phyloP scores from a whole-genome alignment of 2,797 vertebrate genomes.

The Falco naumanni region DNA sequence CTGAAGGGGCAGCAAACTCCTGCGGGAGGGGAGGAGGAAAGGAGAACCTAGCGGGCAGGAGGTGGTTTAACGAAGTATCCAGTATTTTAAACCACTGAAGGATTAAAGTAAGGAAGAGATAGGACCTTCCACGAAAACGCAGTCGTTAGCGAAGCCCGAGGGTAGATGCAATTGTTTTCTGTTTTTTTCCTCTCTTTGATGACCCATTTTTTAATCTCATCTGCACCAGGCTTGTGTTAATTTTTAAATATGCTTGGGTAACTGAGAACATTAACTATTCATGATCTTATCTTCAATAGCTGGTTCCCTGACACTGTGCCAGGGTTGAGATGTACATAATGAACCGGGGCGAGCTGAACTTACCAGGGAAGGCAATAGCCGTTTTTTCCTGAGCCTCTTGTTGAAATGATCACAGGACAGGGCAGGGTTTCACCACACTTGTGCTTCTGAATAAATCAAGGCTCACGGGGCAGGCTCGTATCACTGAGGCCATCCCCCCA shows the following conservation, averaged over 20 bases:
- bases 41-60: background rate
- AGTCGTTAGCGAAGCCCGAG: conserved; percentile 20
- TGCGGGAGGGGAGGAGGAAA: background rate
- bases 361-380: background rate
- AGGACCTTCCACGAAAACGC: background rate
- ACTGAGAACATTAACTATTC: conserved; percentile 61
- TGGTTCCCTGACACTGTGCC: background rate
- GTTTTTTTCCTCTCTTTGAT: conserved; percentile 25
- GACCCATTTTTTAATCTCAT: conserved; percentile 60
- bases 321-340: background rate
- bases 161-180: conserved; percentile 59
- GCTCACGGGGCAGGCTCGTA: background rate
- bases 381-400: conserved; percentile 58
- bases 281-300: conserved; percentile 48
- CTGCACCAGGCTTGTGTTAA: conserved; percentile 53
- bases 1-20: background rate
- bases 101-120: conserved; percentile 14
- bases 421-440: background rate
- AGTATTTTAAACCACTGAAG: background rate
- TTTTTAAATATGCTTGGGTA: conserved; percentile 67
- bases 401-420: background rate
- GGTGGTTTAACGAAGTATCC: background rate
- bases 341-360: background rate
- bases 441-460: background rate
- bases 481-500: background rate